Evolutionary conservation across 2,888 invertebrate genomes (phyloP), one percentile per base, ranked within the genome.

Genomic region (Callosobruchus maculatus): DNA sequence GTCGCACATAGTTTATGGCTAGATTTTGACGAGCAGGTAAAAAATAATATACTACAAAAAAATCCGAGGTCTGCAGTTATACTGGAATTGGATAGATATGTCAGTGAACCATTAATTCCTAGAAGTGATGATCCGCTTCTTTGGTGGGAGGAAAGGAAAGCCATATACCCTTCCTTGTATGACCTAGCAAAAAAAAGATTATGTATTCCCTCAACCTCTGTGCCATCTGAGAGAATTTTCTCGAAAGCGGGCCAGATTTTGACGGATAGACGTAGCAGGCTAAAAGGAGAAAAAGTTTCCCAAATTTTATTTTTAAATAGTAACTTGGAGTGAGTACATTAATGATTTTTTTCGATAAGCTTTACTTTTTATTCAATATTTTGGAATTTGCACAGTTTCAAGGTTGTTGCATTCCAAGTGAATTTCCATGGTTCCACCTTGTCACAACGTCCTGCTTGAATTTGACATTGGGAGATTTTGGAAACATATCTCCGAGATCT

Each of bases 41-140:
- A 26, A 7, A 7, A 26, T 26, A 26, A 26, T 7, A 7, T 4
- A 26, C 26, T 2, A 2, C 26, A 26, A 26, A 26, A 26, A 26
- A 76, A 77, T 70, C 71, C 75, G 70, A 75, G 22, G 71, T 75
- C 76, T 71, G 75, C 75, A 18, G 76, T 74, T 30, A 75, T 78
- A 72, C 74, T 77, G 67, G 78, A 77, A 77, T 74, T 78, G n/a
- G 71, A 78, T 72, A 78, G 77, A 74, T 78, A 78, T 77, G 72
- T 78, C 70, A 74, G 75, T 18, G 78, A 74, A 67, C 9, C 67
- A 20, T 67, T 9, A 67, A 20, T 67, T n/a, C 9, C 67, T 21
- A n/a, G 67, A 67, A 67, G 21, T 20, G 21, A 21, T 67, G 9
- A 67, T 67, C 67, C 67, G 21, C 67, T 67, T 4, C 67, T 20